Base-by-base conservation (phyloP, 37 sponge, comb jelly and placozoan species). In the Halichondria panicea region DNA sequence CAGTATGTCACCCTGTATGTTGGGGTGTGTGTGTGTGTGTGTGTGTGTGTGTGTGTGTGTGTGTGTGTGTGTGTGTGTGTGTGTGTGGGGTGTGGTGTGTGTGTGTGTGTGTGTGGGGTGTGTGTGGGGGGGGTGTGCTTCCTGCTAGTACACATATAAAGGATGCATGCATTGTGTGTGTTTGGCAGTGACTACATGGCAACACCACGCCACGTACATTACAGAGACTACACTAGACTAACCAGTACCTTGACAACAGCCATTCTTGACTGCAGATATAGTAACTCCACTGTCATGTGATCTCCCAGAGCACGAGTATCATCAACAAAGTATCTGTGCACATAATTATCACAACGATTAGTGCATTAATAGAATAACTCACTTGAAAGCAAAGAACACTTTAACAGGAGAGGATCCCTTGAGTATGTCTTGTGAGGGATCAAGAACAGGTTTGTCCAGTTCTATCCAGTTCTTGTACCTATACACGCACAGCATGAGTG, bases 381-480 rank as follows among this genome's bases (percentile, higher is more conserved):
- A 90, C 86, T 77, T 85, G 72, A 90, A 77, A 19, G 68, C 38
- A 46, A 75, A 90, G 62, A 67, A 58, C 22, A 85, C 70, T 22
- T 75, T 74, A 5, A 89, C 37, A 3, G 75, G 81, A 18, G 74
- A 63, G 8, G 76, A 62, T 7, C 63, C 52, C 44, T 89, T 84
- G 36, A 89, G 93, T 2, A 92, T 46, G 62, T 92, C 93, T 32
- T 92, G 93, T 7, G 84, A 66, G 55, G 80, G 84, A 15, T 79
- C 89, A 45, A 92, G 43, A 37, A 92, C 93, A 40, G 81, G 78
- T 56, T 77, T 79, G 24, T 87, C 85, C 79, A 78, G 56, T 55
- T 92, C 88, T 62, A 92, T 52, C 93, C 93, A 92, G 65, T 92
- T 91, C 66, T 78, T 84, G 64, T 79, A 90, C 7, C 91, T 85